Percentiles rank a stretch among this genome's conserved stretches.
Evolutionary conservation across 2,113 vertebrate species (phyloP).

Genomic region (Gorsachius goisagi): DNA sequence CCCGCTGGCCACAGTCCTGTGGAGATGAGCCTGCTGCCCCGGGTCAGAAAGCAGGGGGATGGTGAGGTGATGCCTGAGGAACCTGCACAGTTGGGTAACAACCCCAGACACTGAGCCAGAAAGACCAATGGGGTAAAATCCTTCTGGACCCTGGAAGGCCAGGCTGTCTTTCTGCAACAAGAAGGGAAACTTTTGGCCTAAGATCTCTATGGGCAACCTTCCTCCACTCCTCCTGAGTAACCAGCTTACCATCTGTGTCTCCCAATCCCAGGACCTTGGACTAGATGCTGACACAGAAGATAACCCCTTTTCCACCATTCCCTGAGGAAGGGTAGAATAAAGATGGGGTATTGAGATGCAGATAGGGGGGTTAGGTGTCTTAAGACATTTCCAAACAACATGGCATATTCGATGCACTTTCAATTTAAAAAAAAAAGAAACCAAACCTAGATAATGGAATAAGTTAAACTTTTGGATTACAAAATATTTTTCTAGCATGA

Average conservation of each 20-base stretch:
- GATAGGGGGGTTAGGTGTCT: not conserved
- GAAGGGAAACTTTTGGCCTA: not conserved
- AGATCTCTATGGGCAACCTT: not conserved
- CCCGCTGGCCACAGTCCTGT: not conserved
- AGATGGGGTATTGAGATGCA: not conserved
- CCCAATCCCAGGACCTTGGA: not conserved
- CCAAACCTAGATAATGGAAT: not conserved
- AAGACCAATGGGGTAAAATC: not conserved
- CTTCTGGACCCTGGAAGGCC: not conserved
- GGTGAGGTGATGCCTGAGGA: not conserved
- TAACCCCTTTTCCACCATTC: not conserved
- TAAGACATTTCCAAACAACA: not conserved
- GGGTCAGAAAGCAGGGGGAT: not conserved
- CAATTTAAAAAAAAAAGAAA: not conserved
- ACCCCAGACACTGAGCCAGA: not conserved
- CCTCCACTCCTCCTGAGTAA: not conserved
- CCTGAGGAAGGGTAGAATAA: not conserved
- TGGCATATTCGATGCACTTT: not conserved
- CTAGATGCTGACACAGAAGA: not conserved
- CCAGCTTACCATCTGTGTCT: not conserved
- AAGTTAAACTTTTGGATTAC: not conserved
- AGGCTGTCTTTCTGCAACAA: not conserved
- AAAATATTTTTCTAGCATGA: not conserved
- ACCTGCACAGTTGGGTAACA: not conserved
- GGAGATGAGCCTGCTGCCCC: fast-evolving